phyloP scores from a whole-genome alignment of 2,888 invertebrate species.

The Phyllotreta striolata region DNA sequence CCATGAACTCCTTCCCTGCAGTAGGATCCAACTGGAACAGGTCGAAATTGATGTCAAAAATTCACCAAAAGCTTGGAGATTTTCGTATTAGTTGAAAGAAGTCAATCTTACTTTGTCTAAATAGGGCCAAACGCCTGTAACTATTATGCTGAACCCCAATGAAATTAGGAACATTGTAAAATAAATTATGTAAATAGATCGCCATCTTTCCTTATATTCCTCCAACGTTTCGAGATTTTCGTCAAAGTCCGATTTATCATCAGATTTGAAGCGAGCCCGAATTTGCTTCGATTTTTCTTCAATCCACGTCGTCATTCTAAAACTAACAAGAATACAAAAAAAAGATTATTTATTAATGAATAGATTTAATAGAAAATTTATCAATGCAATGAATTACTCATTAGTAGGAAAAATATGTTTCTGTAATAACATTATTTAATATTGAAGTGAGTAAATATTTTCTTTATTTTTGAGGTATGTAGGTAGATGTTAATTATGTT shows the following conservation, averaged over 20 bases:
- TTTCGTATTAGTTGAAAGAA: constrained; percentile 6
- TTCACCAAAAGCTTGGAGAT: constrained; percentile 6
- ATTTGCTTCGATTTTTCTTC: constrained; percentile 43
- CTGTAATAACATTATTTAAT: too few relatives aligned
- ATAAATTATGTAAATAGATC: constrained; percentile 82
- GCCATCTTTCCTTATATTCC: constrained; percentile 77
- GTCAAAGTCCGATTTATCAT: constrained; percentile 38
- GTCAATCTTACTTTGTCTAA: constrained; percentile 75
- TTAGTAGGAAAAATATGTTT: too few relatives aligned
- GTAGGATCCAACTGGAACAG: constrained; percentile 75
- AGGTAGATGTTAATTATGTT: too few relatives aligned
- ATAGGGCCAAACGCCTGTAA: constrained; percentile 90
- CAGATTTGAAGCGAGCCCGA: constrained; percentile 43
- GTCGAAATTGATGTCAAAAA: constrained; percentile 4
- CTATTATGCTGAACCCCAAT: constrained; percentile 84
- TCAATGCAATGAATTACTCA: too few relatives aligned
- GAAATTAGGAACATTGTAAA: constrained; percentile 92
- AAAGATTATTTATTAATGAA: neutral
- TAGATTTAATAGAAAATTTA: too few relatives aligned
- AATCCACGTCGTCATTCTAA: constrained; percentile 45
- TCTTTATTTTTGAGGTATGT: too few relatives aligned
- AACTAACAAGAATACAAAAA: constrained; percentile 11
- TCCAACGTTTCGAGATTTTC: constrained; percentile 70
- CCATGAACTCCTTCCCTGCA: constrained; percentile 84
- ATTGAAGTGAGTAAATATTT: too few relatives aligned